phyloP scores from a whole-genome alignment of 1,140 invertebrate genomes.

The Pygmarrhopalites habei region DNA sequence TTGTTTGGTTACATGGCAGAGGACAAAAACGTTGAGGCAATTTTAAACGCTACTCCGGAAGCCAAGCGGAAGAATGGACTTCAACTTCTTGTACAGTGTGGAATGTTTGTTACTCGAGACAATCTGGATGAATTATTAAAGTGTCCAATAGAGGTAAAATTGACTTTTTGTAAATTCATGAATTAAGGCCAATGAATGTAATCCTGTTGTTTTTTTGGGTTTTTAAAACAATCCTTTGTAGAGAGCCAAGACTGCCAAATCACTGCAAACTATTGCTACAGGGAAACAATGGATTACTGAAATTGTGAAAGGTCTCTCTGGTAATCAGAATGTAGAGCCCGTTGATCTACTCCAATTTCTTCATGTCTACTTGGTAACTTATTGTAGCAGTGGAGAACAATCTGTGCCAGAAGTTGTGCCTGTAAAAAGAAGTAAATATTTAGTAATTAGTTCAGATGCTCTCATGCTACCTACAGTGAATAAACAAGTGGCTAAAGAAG shows the following conservation, averaged over 20 bases:
- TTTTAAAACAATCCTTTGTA: too few relatives aligned
- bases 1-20: slow-evolving; percentile 6
- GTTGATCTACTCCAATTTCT: not conserved
- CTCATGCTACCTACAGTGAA: not conserved
- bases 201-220: too few relatives aligned
- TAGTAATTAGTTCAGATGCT: not conserved
- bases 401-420: too few relatives aligned
- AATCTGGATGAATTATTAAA: not conserved
- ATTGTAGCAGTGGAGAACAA: too few relatives aligned
- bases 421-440: too few relatives aligned
- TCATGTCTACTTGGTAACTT: too few relatives aligned
- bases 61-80: slow-evolving; percentile 3
- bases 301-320: not conserved
- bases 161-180: not conserved
- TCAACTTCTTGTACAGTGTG: slow-evolving; percentile 2
- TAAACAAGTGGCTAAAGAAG: not conserved
- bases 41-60: slow-evolving; percentile 10
- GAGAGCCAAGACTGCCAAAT: not conserved
- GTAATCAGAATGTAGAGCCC: not conserved
- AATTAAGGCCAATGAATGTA: too few relatives aligned
- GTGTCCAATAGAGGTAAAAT: slow-evolving; percentile 10
- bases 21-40: slow-evolving; percentile 6
- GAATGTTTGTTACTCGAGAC: not conserved
- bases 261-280: not conserved
- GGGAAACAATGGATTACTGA: slow-evolving; percentile 4